Evolutionary conservation across 2,797 vertebrate species (phyloP).

Genomic region (Mycteria americana): DNA sequence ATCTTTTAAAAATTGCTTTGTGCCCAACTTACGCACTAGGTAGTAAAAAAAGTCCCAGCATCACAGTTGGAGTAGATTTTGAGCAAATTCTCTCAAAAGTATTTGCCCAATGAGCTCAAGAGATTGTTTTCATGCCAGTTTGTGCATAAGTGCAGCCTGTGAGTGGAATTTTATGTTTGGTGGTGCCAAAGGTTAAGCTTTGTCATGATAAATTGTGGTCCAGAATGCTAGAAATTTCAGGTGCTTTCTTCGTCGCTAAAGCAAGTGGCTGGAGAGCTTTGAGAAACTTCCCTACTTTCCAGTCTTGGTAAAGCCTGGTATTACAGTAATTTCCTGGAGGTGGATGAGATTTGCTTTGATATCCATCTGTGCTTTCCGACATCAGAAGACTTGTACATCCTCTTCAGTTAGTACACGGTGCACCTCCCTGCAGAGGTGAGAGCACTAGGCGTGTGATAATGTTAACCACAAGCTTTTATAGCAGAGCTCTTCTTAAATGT

Average conservation of each 20-base stretch:
- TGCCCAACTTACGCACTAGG: neutral
- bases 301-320: neutral
- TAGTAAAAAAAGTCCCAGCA: neutral
- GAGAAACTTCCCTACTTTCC: neutral
- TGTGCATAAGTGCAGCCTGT: neutral
- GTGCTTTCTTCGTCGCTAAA: neutral
- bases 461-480: constrained; percentile 54
- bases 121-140: neutral
- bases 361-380: constrained; percentile 5
- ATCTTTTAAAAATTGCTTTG: neutral
- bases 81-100: neutral
- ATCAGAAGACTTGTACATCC: neutral
- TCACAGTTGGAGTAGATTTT: neutral
- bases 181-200: neutral
- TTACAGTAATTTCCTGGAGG: neutral
- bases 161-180: neutral
- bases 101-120: neutral
- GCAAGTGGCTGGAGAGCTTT: neutral
- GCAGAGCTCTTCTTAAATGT: constrained; percentile 14
- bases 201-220: neutral
- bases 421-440: constrained; percentile 16
- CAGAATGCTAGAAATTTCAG: neutral
- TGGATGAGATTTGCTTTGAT: constrained; percentile 9
- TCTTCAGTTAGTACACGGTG: neutral
- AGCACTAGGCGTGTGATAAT: constrained; percentile 4